Evolutionary conservation across 2,797 vertebrate species (phyloP).

Genomic region (Meda fulgida): DNA sequence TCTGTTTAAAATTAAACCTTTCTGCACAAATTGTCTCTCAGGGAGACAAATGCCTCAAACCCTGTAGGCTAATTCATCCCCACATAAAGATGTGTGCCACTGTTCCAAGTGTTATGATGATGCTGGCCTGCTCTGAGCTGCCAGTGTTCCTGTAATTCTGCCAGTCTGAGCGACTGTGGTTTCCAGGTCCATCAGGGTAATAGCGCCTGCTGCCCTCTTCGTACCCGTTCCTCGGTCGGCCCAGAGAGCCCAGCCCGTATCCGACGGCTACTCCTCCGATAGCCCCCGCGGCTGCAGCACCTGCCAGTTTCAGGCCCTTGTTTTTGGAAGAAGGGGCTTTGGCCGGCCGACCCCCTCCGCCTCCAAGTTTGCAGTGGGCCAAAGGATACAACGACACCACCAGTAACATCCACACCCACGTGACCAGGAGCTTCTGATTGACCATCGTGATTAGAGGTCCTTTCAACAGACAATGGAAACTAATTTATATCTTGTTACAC

Average conservation of each 20-base stretch:
- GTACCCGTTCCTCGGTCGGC: conserved; percentile 63
- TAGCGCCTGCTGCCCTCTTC: conserved; percentile 56
- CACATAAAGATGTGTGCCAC: conserved; percentile 63
- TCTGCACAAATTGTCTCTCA: not conserved
- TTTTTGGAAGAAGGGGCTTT: conserved; percentile 62
- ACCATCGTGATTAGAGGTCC: conserved; percentile 58
- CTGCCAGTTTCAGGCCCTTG: conserved; percentile 73
- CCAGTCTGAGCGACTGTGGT: conserved; percentile 64
- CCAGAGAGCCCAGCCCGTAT: conserved; percentile 73
- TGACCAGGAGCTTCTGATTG: conserved; percentile 67
- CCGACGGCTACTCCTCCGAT: conserved; percentile 76
- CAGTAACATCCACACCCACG: conserved; percentile 73
- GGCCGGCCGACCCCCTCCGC: conserved; percentile 9
- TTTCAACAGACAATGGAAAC: conserved; percentile 10
- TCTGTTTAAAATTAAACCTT: not conserved
- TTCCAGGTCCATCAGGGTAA: conserved; percentile 56
- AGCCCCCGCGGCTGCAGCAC: conserved; percentile 73
- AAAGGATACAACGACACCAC: conserved; percentile 67
- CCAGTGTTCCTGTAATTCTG: conserved; percentile 59
- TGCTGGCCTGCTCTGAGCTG: conserved; percentile 54
- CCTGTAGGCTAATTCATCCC: conserved; percentile 62
- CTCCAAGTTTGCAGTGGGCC: conserved; percentile 65
- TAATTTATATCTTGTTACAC: not conserved
- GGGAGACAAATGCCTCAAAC: not conserved
- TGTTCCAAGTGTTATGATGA: conserved; percentile 60